Conservation (phyloP, 2,113 vertebrate genomes). For the Natator depressus region DNA sequence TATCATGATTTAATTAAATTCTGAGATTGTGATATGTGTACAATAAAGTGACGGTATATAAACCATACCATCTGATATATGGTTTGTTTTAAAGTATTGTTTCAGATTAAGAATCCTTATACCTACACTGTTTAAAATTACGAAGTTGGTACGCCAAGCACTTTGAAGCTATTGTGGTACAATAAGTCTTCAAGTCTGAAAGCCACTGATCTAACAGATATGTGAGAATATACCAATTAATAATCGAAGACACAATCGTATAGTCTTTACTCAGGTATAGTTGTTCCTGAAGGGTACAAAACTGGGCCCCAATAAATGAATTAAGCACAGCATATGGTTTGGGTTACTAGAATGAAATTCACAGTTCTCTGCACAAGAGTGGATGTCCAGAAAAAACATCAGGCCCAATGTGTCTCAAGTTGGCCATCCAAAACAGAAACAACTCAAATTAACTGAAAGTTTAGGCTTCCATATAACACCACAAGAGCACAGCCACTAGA, state of each 20-base stretch:
- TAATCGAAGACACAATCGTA: not conserved
- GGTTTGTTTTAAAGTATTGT: slow-evolving; percentile 62
- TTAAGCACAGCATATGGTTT: not conserved
- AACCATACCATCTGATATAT: slow-evolving; percentile 57
- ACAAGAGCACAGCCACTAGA: not conserved
- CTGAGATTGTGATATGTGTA: slow-evolving; percentile 49
- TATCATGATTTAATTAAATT: slow-evolving; percentile 2
- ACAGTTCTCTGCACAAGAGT: not conserved
- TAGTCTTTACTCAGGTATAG: not conserved
- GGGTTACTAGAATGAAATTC: not conserved
- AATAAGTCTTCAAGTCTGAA: not conserved
- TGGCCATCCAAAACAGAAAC: slow-evolving; percentile 6
- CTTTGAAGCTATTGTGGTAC: not conserved
- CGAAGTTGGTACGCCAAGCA: slow-evolving; percentile 25
- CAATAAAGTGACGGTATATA: slow-evolving; percentile 43
- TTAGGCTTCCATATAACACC: not conserved
- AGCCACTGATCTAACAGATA: not conserved
- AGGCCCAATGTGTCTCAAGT: not conserved
- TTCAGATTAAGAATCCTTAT: slow-evolving; percentile 56
- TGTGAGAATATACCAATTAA: slow-evolving; percentile 14
- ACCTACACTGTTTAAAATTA: slow-evolving; percentile 25
- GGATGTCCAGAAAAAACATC: not conserved
- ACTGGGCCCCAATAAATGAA: not conserved
- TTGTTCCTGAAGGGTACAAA: not conserved
- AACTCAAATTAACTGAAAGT: slow-evolving; percentile 1